These are phyloP conservation scores for Terrapene triunguis DNA, from an alignment of 2,113 vertebrate genomes.

Conservation along the genomic window DNA sequence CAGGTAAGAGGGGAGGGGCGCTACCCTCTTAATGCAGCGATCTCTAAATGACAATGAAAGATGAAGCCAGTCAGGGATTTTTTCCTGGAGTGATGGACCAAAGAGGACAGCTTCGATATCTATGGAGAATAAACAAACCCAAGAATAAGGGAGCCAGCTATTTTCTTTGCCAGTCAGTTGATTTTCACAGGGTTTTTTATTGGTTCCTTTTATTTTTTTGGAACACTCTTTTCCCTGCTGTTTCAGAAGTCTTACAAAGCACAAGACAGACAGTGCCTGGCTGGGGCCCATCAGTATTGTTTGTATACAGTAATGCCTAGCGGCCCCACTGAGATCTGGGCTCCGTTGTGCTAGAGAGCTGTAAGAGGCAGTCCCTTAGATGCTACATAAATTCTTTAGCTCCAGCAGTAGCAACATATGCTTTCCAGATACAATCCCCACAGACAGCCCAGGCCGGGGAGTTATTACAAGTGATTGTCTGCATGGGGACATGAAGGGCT, in stretches of 20 bases:
- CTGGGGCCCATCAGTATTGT: background rate
- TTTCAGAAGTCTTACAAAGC: background rate
- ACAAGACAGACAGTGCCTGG: background rate
- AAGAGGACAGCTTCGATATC: background rate
- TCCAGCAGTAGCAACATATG: background rate
- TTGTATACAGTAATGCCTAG: background rate
- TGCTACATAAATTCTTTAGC: background rate
- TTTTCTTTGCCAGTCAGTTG: background rate
- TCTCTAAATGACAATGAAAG: background rate
- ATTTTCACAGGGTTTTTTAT: background rate
- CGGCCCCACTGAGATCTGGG: background rate
- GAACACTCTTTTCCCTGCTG: slow-evolving; percentile 29
- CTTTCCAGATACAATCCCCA: background rate
- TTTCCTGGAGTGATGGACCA: background rate
- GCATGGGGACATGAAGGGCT: background rate
- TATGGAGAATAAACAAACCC: background rate
- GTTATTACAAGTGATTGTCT: background rate
- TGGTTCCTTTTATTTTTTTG: background rate
- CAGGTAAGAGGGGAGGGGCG: background rate
- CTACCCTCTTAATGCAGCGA: background rate
- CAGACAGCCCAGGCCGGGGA: background rate
- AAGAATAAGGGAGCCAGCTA: background rate
- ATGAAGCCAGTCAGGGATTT: rapidly evolving
- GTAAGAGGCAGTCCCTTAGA: background rate
- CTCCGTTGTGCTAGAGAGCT: background rate